Evolutionary conservation across 2,113 vertebrate genomes (phyloP), one percentile per base, ranked within the genome.

Genomic region (Falco punctatus): DNA sequence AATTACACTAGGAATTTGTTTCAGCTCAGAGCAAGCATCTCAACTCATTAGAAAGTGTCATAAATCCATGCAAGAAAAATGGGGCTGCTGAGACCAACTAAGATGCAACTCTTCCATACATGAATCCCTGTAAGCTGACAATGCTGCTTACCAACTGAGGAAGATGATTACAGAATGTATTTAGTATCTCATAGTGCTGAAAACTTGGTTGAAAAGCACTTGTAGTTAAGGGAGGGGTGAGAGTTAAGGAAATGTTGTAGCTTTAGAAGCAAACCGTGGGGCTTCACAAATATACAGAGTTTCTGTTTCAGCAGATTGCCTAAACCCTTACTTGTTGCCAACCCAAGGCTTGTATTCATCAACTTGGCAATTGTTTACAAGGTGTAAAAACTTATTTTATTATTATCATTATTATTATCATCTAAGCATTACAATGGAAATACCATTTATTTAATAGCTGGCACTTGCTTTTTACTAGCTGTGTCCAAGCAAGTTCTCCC

Each of bases 21-120:
- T 86, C 65, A 3, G 59, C 82, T 92, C 75, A 35, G 82, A 86
- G 82, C 54, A 81, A 75, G 89, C 33, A 0, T 38, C 83, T 74
- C 75, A 62, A 27, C 69, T 81, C 75, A 26, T 51, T 81, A 64
- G 58, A 48, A 84, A 58, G 67, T 40, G 80, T 75, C 80, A 27
- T 81, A 80, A 89, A 94, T 92, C 90, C 69, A 44, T 59, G 55
- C 21, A 66, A 67, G 95, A 91, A 86, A 90, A 86, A 65, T 15
- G 33, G 58, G 28, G 35, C 48, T 84, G 80, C 80, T 70, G 88
- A 93, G 77, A 88, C 59, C 64, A 55, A 17, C 46, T 78, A 27
- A 81, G 79, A 52, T 19, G 14, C 46, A 73, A 72, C 58, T 30
- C 78, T 89, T 82, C 70, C 66, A 21, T 59, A 44, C 28, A 21